A percentile compares a stretch with the other conserved stretches of the same genome.
These are phyloP conservation scores for Panthera tigris DNA, from an alignment of 2,113 vertebrate species.

Conservation along the genomic window DNA sequence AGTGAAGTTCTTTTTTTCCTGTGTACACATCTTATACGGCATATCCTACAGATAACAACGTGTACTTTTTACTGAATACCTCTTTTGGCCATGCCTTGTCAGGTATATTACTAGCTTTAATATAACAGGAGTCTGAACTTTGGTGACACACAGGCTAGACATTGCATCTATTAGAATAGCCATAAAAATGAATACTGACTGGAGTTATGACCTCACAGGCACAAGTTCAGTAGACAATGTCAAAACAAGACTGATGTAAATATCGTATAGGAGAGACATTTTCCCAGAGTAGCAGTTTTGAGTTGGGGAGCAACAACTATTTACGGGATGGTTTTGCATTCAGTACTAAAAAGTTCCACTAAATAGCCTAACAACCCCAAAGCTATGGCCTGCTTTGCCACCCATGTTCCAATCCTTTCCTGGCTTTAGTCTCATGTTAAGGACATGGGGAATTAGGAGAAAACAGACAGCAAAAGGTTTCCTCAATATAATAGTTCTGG, in stretches of 20 bases:
- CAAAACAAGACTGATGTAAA: not conserved
- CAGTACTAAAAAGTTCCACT: not conserved
- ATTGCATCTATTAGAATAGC: not conserved
- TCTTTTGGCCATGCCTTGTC: not conserved
- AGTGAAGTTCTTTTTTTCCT: not conserved
- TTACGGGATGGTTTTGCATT: not conserved
- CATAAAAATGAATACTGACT: not conserved
- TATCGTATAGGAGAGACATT: not conserved
- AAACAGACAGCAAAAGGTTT: not conserved
- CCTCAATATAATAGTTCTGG: not conserved
- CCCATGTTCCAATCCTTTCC: not conserved
- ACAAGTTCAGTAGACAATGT: not conserved
- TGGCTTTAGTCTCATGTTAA: not conserved
- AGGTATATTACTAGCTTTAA: not conserved
- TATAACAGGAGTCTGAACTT: not conserved
- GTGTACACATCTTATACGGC: not conserved
- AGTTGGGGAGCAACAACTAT: not conserved
- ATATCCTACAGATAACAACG: not conserved
- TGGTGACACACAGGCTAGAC: constrained; percentile 1
- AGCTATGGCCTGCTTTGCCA: not conserved
- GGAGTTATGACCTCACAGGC: not conserved
- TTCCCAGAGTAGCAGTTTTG: not conserved
- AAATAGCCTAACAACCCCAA: not conserved
- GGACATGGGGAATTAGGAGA: not conserved
- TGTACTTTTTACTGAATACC: constrained; percentile 5